Percentiles rank a stretch among this genome's conserved stretches.
Conservation (phyloP, 2,888 invertebrate genomes). For the Latrodectus elegans region DNA sequence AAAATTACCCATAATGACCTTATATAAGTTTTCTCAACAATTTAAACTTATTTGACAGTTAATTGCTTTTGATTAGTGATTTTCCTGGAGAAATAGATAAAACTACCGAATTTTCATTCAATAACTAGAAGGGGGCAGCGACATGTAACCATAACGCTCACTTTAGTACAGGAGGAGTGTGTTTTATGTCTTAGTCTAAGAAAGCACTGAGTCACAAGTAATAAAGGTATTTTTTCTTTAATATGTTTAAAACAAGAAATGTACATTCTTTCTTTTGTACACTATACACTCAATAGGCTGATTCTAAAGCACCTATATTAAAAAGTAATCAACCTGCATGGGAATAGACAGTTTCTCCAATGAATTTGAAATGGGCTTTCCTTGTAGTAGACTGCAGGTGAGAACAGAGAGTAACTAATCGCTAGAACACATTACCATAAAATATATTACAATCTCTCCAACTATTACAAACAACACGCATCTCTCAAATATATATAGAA, state of each 20-base stretch:
- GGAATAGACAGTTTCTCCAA: constrained; percentile 31
- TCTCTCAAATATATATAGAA: constrained; percentile 14
- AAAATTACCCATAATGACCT: no score
- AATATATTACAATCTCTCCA: constrained; percentile 65
- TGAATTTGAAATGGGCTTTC: constrained; percentile 51
- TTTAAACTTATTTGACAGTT: no score
- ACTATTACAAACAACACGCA: constrained; percentile 53
- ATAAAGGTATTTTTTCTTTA: constrained; percentile 68
- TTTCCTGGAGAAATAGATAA: no score
- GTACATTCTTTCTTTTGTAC: constrained; percentile 69
- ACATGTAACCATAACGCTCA: no score
- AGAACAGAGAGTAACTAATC: constrained; percentile 41
- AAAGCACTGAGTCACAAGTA: constrained; percentile 32
- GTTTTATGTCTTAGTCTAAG: background rate
- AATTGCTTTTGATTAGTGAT: no score
- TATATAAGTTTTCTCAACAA: no score
- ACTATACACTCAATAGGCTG: constrained; percentile 69
- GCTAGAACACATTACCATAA: constrained; percentile 67
- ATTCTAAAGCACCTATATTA: constrained; percentile 69
- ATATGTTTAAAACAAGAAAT: constrained; percentile 69
- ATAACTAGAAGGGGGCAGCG: no score
- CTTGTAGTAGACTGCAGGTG: constrained; percentile 40
- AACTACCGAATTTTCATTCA: no score
- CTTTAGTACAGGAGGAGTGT: no score
- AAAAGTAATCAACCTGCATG: constrained; percentile 67